A percentile compares a stretch with the other conserved stretches of the same genome.
Conservation (phyloP, 2,797 vertebrate genomes). For the Falco concolor region DNA sequence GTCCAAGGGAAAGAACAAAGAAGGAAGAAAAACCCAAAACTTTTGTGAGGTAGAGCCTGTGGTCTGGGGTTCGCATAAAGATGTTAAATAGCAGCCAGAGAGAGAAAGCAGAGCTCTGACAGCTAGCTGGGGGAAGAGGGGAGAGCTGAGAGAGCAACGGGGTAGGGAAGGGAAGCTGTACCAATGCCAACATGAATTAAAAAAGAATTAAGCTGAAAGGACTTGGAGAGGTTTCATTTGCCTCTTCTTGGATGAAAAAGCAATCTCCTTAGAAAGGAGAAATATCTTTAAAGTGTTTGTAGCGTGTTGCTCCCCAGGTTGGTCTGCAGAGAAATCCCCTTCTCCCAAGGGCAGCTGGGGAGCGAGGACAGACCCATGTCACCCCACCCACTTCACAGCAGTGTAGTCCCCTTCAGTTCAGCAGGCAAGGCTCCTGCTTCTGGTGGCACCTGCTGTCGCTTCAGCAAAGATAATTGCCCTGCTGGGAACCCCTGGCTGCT, state of each 20-base stretch:
- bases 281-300: neutral
- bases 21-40: neutral
- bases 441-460: neutral
- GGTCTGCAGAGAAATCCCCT: neutral
- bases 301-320: neutral
- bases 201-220: neutral
- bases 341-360: neutral
- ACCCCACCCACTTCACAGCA: rapidly evolving
- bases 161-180: neutral
- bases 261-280: neutral
- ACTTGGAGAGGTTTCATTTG: neutral
- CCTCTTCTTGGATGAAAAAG: neutral
- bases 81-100: neutral
- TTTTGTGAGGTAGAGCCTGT: neutral
- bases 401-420: neutral
- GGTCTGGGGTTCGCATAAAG: neutral
- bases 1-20: neutral
- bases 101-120: constrained; percentile 13
- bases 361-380: neutral
- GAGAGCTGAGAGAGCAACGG: neutral
- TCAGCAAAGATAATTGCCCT: neutral
- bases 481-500: neutral
- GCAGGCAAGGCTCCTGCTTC: neutral
- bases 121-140: neutral
- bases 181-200: neutral